Evolutionary conservation across 2,888 invertebrate genomes (phyloP), one percentile per base, ranked within the genome.

Genomic region (Agrotis clavis): DNA sequence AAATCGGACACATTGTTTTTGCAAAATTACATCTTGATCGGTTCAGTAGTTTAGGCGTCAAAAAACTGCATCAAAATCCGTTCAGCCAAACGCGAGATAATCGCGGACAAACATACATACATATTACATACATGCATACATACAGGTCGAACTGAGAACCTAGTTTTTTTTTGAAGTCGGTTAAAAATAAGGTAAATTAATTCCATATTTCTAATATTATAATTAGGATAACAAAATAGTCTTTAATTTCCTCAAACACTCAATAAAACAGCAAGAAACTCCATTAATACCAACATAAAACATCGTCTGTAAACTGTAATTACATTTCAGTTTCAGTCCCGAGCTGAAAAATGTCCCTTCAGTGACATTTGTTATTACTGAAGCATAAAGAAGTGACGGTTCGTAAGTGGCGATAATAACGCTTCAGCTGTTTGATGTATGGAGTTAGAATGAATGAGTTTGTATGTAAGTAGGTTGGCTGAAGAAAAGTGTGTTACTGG

Each of bases 341-440:
- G 68, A 65, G 72, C 79, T 90, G 90, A 89, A 89, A 90, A 88
- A 89, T 87, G 87, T 85, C 82, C 71, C 77, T 68, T 72, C 81
- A 83, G 76, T 82, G 76, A 84, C 89, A 90, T 90, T 84, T 84
- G 85, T 91, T 87, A 89, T 80, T 81, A 83, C 82, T 76, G 85
- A 77, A 86, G 82, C 89, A 86, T 74, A 50, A n/a, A 56, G 45
- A 25, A 82, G 73, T 74, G 91, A 87, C 90, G 86, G 87, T 84
- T 88, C 86, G 88, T 91, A 90, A 87, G 81, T 88, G 84, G 77
- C 85, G 67, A 69, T 83, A 80, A 78, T 75, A 73, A 70, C 77
- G 77, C 74, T 62, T 61, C 79, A 76, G 83, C 77, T 63, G 62
- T 77, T 84, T 82, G 76, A 86, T 67, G 66, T 57, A 74, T 67